Conservation (phyloP, 92 coral and sea anemone genomes). For the Galaxea fascicularis region DNA sequence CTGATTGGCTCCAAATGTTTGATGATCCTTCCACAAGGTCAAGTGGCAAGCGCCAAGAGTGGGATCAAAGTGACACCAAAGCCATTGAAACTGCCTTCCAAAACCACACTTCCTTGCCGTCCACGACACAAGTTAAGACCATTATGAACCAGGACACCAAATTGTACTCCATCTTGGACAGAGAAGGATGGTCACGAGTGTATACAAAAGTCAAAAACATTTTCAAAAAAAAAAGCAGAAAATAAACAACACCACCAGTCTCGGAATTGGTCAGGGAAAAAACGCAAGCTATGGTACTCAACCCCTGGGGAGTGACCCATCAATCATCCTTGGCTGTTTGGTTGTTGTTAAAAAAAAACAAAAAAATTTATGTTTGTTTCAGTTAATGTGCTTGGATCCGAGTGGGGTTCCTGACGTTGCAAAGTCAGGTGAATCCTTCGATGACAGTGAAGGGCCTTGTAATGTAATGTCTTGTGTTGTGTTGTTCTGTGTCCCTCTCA, state of each 20-base stretch:
- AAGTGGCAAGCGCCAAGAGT: neutral
- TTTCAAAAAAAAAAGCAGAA: too few species aligned
- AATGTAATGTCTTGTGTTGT: too few species aligned
- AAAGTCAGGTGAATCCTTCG: slow-evolving; percentile 2
- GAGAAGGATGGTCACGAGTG: neutral
- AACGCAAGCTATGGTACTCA: too few species aligned
- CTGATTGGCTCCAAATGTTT: neutral
- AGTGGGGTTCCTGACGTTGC: neutral
- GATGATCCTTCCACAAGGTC: neutral
- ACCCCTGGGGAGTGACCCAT: too few species aligned
- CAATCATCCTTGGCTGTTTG: too few species aligned
- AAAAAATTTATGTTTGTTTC: too few species aligned
- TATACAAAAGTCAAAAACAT: neutral
- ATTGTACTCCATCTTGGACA: neutral
- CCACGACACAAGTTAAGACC: neutral
- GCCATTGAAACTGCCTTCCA: neutral
- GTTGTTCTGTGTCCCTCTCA: neutral
- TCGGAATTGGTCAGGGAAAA: too few species aligned
- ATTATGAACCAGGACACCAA: neutral
- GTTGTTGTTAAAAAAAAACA: too few species aligned
- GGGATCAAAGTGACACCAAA: neutral
- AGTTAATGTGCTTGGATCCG: slow-evolving; percentile 2
- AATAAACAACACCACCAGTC: neutral
- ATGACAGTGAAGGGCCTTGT: slow-evolving; percentile 17
- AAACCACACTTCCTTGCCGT: neutral